These are phyloP conservation scores for Tamias sibiricus DNA, from an alignment of 2,113 vertebrate species.

Conservation along the genomic window DNA sequence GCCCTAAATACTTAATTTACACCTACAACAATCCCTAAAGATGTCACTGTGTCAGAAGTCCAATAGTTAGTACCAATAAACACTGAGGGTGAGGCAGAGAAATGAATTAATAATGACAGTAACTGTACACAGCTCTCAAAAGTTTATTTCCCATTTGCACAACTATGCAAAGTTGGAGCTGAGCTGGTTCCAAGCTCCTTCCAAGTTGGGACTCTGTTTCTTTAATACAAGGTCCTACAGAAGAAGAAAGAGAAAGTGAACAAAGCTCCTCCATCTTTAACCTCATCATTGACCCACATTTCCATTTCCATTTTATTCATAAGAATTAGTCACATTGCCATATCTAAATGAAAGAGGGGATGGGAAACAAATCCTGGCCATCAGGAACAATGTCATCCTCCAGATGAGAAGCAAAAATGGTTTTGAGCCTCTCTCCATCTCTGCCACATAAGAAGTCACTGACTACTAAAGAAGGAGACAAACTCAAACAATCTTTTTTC, in stretches of 20 bases:
- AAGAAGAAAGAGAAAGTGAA: background rate
- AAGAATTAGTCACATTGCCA: background rate
- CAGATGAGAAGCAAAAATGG: background rate
- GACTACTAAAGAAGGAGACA: background rate
- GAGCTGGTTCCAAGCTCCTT: background rate
- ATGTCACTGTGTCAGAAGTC: background rate
- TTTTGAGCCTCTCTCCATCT: background rate
- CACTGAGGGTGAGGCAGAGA: background rate
- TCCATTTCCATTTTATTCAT: background rate
- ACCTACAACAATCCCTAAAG: background rate
- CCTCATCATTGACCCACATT: background rate
- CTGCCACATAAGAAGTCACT: background rate
- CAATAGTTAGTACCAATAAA: background rate
- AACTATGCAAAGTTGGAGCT: background rate
- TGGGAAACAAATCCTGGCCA: background rate
- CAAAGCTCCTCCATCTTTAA: background rate
- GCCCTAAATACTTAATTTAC: background rate
- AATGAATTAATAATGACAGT: background rate
- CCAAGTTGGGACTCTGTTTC: too few relatives aligned
- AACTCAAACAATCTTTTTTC: background rate
- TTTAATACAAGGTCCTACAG: background rate
- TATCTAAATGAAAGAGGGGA: background rate
- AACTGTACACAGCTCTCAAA: background rate
- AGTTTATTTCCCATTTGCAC: background rate
- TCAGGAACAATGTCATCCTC: background rate